phyloP scores from a whole-genome alignment of 2,113 vertebrate species.

The Laticauda laticaudata region DNA sequence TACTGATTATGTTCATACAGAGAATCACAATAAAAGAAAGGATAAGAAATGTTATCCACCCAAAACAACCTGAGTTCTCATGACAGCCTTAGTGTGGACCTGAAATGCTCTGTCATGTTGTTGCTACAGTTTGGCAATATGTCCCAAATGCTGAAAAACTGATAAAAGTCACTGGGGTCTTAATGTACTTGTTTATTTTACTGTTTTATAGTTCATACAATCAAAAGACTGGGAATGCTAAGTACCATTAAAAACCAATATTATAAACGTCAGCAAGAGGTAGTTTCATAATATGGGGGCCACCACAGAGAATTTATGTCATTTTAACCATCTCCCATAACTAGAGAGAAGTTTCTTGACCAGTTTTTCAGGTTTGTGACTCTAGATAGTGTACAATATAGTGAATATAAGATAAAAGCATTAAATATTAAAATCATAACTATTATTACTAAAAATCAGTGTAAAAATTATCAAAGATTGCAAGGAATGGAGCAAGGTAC shows the following conservation, averaged over 20 bases:
- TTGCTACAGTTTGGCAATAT: not conserved
- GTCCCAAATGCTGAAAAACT: not conserved
- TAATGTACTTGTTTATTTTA: not conserved
- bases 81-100: not conserved
- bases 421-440: not conserved
- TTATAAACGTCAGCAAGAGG: not conserved
- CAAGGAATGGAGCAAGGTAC: not conserved
- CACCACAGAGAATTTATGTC: not conserved
- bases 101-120: not conserved
- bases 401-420: not conserved
- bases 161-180: not conserved
- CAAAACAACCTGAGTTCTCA: not conserved
- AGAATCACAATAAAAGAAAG: constrained; percentile 22
- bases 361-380: not conserved
- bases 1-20: constrained; percentile 12
- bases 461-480: not conserved
- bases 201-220: not conserved
- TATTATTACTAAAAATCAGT: not conserved
- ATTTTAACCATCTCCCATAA: not conserved
- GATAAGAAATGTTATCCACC: not conserved
- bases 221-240: not conserved
- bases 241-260: not conserved
- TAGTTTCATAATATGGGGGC: not conserved
- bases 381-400: not conserved
- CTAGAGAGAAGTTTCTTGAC: not conserved